A percentile compares a stretch with the other conserved stretches of the same genome.
phyloP scores from a whole-genome alignment of 2,797 vertebrate species.

The Sciurus carolinensis region DNA sequence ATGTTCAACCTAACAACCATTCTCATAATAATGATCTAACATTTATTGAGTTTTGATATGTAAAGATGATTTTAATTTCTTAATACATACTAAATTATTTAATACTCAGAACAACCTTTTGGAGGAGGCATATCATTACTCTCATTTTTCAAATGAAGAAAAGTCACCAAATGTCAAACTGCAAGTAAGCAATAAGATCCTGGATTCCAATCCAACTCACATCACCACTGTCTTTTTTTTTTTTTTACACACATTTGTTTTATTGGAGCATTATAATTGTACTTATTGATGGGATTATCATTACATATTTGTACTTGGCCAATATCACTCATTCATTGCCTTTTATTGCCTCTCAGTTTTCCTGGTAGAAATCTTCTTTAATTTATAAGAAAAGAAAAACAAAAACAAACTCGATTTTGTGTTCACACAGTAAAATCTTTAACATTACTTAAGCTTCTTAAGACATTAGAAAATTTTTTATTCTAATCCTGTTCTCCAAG shows the following conservation, averaged over 20 bases:
- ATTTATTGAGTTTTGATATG: background rate
- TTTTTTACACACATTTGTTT: too few relatives aligned
- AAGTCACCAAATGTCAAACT: background rate
- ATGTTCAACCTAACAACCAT: background rate
- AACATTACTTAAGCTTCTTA: background rate
- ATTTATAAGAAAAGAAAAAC: background rate
- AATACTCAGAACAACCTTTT: background rate
- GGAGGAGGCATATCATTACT: background rate
- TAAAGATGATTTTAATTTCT: background rate
- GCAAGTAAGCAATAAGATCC: background rate
- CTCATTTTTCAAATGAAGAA: background rate
- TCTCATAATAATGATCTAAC: background rate
- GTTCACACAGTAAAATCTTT: background rate
- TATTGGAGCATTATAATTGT: too few relatives aligned
- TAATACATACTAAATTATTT: background rate
- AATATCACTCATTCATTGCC: too few relatives aligned
- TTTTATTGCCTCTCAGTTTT: background rate
- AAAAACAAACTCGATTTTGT: background rate
- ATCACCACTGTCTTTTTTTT: too few relatives aligned
- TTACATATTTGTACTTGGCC: too few relatives aligned
- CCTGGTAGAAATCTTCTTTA: background rate
- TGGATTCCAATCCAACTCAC: accelerated
- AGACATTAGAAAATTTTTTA: background rate
- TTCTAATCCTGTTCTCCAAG: background rate
- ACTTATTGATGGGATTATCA: too few relatives aligned